phyloP scores from a whole-genome alignment of 2,113 vertebrate genomes.

The Marcusenius ussheri region DNA sequence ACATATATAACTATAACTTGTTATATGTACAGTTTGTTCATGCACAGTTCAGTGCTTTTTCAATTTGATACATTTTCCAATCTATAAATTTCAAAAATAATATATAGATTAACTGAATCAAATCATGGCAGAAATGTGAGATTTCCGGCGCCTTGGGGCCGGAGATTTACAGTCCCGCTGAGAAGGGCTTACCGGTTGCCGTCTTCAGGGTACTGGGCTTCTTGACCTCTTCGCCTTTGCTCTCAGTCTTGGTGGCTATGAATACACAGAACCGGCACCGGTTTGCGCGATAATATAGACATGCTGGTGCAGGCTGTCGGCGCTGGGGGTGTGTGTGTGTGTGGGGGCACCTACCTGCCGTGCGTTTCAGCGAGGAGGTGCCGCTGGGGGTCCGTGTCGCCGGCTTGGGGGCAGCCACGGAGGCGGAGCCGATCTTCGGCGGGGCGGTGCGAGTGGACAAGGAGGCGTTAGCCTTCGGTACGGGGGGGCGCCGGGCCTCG shows the following conservation, averaged over 20 bases:
- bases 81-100: neutral
- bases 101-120: neutral
- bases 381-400: neutral
- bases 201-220: conserved; percentile 64
- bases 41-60: no score
- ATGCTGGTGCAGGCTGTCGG: neutral
- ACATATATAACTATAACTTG: no score
- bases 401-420: conserved; percentile 32
- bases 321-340: neutral
- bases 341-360: conserved; percentile 45
- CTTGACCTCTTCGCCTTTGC: conserved; percentile 68
- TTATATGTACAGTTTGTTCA: no score
- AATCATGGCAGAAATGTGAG: neutral
- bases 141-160: neutral
- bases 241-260: conserved; percentile 70
- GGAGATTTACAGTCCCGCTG: neutral
- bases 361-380: conserved; percentile 45
- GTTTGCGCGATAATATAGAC: neutral
- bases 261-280: neutral
- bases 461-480: conserved; percentile 50
- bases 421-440: conserved; percentile 53
- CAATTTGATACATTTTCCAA: no score
- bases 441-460: conserved; percentile 39
- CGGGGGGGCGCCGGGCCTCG: conserved; percentile 58
- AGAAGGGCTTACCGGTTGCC: conserved; percentile 54